phyloP scores from a whole-genome alignment of 2,113 vertebrate genomes.

The Mus spicilegus region DNA sequence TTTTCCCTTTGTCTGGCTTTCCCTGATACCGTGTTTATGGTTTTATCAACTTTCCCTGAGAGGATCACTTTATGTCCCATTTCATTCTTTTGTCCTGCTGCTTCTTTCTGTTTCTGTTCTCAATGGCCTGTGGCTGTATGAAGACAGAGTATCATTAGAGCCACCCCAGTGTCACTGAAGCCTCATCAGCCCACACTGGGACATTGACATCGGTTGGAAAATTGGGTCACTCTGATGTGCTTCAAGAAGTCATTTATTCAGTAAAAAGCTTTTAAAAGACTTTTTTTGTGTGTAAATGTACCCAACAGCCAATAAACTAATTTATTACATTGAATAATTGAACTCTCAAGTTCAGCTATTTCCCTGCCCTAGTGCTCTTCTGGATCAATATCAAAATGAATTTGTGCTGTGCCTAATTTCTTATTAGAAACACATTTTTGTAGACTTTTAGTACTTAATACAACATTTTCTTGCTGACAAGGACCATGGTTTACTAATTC shows the following conservation, averaged over 20 bases:
- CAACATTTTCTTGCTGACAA: not conserved
- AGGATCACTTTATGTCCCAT: not conserved
- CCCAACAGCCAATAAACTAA: not conserved
- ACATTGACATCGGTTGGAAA: not conserved
- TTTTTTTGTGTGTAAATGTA: not conserved
- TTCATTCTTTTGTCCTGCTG: constrained; percentile 8
- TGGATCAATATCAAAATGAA: not conserved
- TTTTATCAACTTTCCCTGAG: not conserved
- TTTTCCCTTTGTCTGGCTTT: not conserved
- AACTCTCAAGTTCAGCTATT: not conserved
- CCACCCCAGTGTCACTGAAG: not conserved
- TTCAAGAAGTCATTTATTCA: not conserved
- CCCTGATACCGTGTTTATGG: not conserved
- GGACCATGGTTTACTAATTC: not conserved
- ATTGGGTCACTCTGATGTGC: not conserved
- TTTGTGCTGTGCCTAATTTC: not conserved
- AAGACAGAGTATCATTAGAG: not conserved
- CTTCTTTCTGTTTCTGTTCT: not conserved
- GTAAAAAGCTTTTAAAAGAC: not conserved
- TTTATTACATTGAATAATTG: not conserved
- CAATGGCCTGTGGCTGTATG: not conserved
- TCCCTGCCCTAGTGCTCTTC: not conserved
- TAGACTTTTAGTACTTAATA: constrained; percentile 29
- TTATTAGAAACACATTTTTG: not conserved
- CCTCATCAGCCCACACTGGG: not conserved